Conservation (phyloP, 2,113 vertebrate species). For the Gorsachius goisagi region DNA sequence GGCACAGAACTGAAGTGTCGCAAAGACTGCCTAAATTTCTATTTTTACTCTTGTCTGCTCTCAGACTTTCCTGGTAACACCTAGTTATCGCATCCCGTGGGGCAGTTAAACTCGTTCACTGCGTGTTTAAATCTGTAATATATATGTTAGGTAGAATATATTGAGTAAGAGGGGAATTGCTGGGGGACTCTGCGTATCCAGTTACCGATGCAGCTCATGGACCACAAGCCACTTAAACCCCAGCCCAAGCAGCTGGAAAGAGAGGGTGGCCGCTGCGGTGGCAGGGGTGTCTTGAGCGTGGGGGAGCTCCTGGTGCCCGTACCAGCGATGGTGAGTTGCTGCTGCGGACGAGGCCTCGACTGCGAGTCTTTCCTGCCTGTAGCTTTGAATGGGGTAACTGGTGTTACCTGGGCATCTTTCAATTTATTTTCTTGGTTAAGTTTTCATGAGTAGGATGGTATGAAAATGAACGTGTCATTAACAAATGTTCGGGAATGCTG, state of each 20-base stretch:
- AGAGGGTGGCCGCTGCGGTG: accelerated
- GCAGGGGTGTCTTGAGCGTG: accelerated
- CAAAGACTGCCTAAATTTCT: neutral
- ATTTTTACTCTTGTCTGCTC: neutral
- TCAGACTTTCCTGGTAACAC: neutral
- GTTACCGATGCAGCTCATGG: neutral
- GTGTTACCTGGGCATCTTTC: neutral
- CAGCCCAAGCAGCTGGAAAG: accelerated
- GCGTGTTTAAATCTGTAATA: neutral
- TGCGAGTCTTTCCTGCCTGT: neutral
- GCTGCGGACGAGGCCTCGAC: accelerated
- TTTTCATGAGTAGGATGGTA: neutral
- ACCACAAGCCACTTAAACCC: neutral
- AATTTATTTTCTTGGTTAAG: neutral
- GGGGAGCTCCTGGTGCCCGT: neutral
- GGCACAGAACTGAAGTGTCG: neutral
- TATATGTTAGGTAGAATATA: neutral
- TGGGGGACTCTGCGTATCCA: neutral
- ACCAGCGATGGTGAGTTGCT: accelerated
- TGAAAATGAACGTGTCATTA: neutral
- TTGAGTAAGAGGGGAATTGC: neutral
- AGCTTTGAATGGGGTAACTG: neutral
- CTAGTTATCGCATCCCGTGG: neutral
- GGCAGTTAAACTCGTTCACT: neutral
- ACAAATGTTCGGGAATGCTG: neutral